Evolutionary conservation across 2,113 vertebrate species (phyloP).

Genomic region (Zapus hudsonius): DNA sequence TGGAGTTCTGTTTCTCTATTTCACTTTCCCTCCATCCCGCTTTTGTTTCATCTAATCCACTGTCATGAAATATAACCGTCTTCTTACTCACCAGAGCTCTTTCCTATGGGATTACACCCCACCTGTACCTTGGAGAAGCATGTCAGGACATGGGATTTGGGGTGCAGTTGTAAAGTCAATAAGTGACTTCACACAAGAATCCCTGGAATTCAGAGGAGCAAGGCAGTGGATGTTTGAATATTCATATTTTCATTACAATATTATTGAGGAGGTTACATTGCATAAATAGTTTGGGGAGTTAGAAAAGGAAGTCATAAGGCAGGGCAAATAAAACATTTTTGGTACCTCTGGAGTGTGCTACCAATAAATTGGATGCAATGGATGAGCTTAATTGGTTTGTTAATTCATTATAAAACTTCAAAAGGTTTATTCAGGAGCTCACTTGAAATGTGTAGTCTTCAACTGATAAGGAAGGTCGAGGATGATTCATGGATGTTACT

Average conservation of each 20-base stretch:
- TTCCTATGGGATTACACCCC: rapidly evolving
- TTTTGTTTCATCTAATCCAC: background rate
- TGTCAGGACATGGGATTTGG: background rate
- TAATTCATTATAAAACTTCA: background rate
- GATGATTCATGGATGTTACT: background rate
- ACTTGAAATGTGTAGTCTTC: background rate
- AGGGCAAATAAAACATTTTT: background rate
- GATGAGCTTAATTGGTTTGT: background rate
- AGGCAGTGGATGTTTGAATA: background rate
- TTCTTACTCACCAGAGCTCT: background rate
- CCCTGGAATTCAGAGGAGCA: background rate
- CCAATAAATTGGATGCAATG: background rate
- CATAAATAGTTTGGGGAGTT: background rate
- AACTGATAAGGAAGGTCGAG: background rate
- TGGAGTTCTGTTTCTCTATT: background rate
- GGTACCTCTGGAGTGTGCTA: background rate
- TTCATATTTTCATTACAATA: background rate
- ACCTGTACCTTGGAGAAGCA: background rate
- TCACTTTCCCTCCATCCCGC: background rate
- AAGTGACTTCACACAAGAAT: slow-evolving; percentile 1
- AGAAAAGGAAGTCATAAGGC: background rate
- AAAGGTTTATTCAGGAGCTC: background rate
- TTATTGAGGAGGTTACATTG: background rate
- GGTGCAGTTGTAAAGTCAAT: background rate
- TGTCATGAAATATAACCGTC: background rate